Conservation (phyloP, 2,113 vertebrate genomes). For the Ammodytes dubius region DNA sequence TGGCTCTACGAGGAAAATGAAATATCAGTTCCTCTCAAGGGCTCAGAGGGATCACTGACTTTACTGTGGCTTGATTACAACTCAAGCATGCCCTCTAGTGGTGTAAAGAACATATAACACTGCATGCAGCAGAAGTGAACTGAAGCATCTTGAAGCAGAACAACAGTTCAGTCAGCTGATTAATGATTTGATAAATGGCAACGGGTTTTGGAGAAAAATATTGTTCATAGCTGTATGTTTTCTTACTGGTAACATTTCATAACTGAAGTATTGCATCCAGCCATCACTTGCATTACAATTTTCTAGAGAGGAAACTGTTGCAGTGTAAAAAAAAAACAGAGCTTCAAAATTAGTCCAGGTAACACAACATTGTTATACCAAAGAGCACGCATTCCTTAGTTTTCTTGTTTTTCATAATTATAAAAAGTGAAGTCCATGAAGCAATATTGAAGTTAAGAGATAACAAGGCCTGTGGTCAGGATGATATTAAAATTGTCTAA, state of each 20-base stretch:
- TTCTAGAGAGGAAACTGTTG: background rate
- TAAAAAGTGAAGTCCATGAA: no score
- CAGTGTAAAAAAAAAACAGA: background rate
- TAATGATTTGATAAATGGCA: no score
- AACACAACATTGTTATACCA: background rate
- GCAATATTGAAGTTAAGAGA: no score
- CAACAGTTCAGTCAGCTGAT: no score
- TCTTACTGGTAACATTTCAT: no score
- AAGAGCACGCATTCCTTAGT: background rate
- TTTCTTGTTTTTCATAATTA: background rate
- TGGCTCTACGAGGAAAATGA: background rate
- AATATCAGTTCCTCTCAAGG: background rate
- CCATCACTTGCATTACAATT: no score
- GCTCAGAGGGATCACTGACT: background rate
- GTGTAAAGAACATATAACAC: constrained; percentile 5
- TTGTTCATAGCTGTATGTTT: no score
- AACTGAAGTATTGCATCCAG: no score
- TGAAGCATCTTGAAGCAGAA: background rate
- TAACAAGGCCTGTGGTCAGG: no score
- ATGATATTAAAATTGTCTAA: no score
- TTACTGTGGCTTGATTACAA: background rate
- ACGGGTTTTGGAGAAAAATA: no score
- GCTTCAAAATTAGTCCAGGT: background rate
- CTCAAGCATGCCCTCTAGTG: constrained; percentile 50
- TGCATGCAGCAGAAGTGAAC: background rate